Base-by-base conservation (phyloP, 1,140 invertebrate genomes). In the Danaus plexippus region DNA sequence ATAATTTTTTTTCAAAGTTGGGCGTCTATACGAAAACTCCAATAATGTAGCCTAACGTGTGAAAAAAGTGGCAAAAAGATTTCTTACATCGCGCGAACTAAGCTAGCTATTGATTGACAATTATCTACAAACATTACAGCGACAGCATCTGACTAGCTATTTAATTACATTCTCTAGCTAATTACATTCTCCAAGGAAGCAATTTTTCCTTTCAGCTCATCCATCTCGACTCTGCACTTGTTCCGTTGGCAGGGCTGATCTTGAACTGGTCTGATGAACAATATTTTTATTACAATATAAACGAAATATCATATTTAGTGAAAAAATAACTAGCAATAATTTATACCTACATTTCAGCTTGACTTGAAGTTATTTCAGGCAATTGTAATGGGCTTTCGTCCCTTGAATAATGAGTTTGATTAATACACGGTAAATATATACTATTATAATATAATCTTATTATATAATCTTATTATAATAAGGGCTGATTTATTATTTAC, bases 121-220 rank as follows among this genome's bases (percentile, higher is more conserved):
- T n/a, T n/a, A n/a, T n/a, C n/a, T n/a, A n/a, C n/a, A n/a, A n/a
- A n/a, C n/a, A 15, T 15, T 15, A 15, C 3, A 3, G 15, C 15
- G 3, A 15, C 15, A 15, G 1, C 15, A 15, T 15, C 1, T 15
- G 15, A 15, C 15, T 15, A 3, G 3, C 15, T 1, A 3, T 15
- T 15, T 32, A 32, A 32, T 32, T 32, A 32, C 80, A 71, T 71
- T 57, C 67, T 80, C 57, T n/a, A n/a, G n/a, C n/a, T 32, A 32
- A 32, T 32, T 32, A 32, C 80, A 71, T 71, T 57, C 67, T 80
- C 57, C 13, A 85, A 62, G 52, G 66, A 52, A 11, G 49, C 43
- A 43, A 77, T 77, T 52, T 75, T 80, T 43, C 69, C 58, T 64
- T 79, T 68, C 49, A 82, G 62, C 58, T 82, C 77, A 10, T 74